phyloP scores from a whole-genome alignment of 2,797 vertebrate species.

The Etheostoma nigrum region DNA sequence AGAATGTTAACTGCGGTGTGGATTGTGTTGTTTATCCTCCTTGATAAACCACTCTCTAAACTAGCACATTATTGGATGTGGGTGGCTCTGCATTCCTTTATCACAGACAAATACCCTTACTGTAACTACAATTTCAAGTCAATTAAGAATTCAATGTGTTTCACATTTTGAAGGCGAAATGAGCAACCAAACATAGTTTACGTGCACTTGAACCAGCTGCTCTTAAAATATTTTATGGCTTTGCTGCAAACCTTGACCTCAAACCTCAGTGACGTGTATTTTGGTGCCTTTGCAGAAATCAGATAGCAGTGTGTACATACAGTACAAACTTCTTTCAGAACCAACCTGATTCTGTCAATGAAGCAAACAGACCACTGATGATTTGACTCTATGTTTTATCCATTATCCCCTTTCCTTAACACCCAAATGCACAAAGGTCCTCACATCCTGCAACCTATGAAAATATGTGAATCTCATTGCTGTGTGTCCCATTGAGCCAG shows the following conservation, averaged over 20 bases:
- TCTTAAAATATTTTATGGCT: conserved; percentile 63
- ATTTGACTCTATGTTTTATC: conserved; percentile 44
- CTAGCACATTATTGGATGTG: conserved; percentile 61
- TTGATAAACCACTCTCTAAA: conserved; percentile 55
- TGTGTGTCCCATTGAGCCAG: conserved; percentile 18
- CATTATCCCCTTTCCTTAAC: conserved; percentile 31
- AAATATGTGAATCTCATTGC: conserved; percentile 56
- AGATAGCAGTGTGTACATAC: conserved; percentile 14
- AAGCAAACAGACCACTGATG: conserved; percentile 30
- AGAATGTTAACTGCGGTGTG: conserved; percentile 19
- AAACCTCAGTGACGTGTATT: conserved; percentile 49
- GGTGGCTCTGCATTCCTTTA: conserved; percentile 48
- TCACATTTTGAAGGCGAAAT: conserved; percentile 59
- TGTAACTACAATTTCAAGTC: conserved; percentile 50
- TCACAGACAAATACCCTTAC: conserved; percentile 50
- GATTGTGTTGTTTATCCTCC: conserved; percentile 29
- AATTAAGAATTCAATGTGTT: conserved; percentile 58
- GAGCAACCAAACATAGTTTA: conserved; percentile 50
- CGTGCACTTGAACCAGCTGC: conserved; percentile 46
- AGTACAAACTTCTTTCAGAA: conserved; percentile 21
- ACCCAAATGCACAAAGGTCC: conserved; percentile 29
- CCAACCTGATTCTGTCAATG: background rate
- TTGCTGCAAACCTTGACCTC: conserved; percentile 51
- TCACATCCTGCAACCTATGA: conserved; percentile 22
- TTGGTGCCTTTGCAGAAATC: conserved; percentile 19